phyloP scores from a whole-genome alignment of 2,797 vertebrate species.

The Chloroceryle amazona region DNA sequence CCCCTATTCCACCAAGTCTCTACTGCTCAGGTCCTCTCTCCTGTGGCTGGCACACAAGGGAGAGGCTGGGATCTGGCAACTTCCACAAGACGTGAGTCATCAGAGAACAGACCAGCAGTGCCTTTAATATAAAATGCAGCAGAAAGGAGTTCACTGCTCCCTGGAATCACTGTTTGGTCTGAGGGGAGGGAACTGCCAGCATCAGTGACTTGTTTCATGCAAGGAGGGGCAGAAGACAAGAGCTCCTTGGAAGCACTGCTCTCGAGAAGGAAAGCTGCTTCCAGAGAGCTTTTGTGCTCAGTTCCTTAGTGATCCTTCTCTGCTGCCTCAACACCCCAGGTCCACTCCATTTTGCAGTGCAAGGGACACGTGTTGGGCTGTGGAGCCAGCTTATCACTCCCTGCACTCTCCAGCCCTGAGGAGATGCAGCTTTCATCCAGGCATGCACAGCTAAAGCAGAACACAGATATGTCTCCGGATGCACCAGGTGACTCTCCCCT shows the following conservation, averaged over 20 bases:
- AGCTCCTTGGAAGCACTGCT: neutral
- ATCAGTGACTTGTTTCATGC: neutral
- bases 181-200: neutral
- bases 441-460: neutral
- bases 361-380: rapidly evolving
- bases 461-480: neutral
- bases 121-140: neutral
- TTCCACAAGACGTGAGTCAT: neutral
- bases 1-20: neutral
- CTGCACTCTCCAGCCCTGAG: neutral
- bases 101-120: neutral
- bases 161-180: neutral
- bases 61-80: neutral
- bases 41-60: rapidly evolving
- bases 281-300: neutral
- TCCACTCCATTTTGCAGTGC: neutral
- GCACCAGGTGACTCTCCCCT: neutral
- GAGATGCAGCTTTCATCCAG: neutral
- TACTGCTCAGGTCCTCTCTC: neutral
- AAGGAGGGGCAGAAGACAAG: neutral
- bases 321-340: neutral
- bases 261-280: neutral
- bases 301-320: neutral
- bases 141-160: neutral
- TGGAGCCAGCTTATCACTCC: neutral